These are phyloP conservation scores for Pocota personata DNA, from an alignment of 2,888 invertebrate genomes.

Conservation along the genomic window DNA sequence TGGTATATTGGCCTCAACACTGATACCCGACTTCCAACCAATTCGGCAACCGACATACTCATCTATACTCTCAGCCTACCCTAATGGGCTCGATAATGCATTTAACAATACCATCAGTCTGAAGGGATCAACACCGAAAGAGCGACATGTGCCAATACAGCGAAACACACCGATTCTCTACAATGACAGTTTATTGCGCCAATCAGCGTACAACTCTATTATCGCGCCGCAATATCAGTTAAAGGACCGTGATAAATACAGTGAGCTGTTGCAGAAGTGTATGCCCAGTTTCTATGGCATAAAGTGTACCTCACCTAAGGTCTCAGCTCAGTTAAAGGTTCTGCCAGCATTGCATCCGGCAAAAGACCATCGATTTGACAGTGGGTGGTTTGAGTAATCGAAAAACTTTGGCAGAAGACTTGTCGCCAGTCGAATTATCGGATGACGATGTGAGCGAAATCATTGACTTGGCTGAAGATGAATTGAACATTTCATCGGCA, in stretches of 20 bases:
- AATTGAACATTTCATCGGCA: constrained; percentile 75
- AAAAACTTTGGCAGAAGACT: constrained; percentile 27
- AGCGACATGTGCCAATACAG: constrained; percentile 20
- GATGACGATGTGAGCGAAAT: constrained; percentile 76
- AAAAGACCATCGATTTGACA: constrained; percentile 39
- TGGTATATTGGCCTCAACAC: constrained; percentile 75
- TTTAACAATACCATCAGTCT: constrained; percentile 55
- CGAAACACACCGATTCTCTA: constrained; percentile 33
- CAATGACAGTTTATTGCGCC: constrained; percentile 23
- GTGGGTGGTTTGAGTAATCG: constrained; percentile 16
- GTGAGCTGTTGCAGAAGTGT: constrained; percentile 68
- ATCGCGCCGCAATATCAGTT: constrained; percentile 75
- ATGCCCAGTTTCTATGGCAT: constrained; percentile 75
- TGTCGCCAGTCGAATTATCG: constrained; percentile 59
- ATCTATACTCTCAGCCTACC: constrained; percentile 71
- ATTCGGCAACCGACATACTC: constrained; percentile 53
- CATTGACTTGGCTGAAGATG: constrained; percentile 76
- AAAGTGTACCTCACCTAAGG: constrained; percentile 41
- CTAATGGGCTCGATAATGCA: constrained; percentile 63
- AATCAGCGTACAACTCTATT: constrained; percentile 61
- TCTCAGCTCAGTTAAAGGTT: neutral
- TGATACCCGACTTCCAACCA: constrained; percentile 73
- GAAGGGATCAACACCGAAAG: constrained; percentile 67
- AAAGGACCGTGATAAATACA: constrained; percentile 76
- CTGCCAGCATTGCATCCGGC: constrained; percentile 59